Conservation (phyloP, 2,113 vertebrate genomes). For the Numida meleagris region DNA sequence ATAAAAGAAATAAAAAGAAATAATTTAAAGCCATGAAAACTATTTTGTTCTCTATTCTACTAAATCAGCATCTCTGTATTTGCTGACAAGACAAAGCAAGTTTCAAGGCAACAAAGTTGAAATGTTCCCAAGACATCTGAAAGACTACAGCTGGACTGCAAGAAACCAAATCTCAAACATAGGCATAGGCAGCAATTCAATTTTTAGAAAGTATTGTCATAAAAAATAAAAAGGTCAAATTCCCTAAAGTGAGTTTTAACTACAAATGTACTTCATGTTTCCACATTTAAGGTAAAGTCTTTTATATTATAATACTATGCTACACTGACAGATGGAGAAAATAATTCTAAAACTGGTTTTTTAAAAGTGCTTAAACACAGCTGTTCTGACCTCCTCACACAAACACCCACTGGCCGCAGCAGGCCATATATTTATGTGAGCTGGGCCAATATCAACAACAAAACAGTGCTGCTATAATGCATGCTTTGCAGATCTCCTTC, state of each 20-base stretch:
- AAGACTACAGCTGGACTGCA: slow-evolving; percentile 35
- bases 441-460: background rate
- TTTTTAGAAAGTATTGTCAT: background rate
- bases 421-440: background rate
- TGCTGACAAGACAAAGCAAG: background rate
- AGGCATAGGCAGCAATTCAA: background rate
- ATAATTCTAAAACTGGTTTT: background rate
- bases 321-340: slow-evolving; percentile 5
- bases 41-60: background rate
- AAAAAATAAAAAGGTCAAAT: background rate
- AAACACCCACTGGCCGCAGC: background rate
- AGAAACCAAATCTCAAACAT: background rate
- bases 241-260: background rate
- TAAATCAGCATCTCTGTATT: background rate
- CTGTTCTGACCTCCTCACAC: slow-evolving; percentile 15
- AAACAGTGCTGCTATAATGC: background rate
- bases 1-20: background rate
- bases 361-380: background rate
- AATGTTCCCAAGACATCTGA: background rate
- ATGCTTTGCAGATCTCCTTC: background rate
- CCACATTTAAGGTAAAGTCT: background rate
- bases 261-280: background rate
- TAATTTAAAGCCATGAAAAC: background rate
- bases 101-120: background rate
- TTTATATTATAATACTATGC: background rate